phyloP scores from a whole-genome alignment of 2,888 invertebrate species.

The Enchytraeus crypticus region DNA sequence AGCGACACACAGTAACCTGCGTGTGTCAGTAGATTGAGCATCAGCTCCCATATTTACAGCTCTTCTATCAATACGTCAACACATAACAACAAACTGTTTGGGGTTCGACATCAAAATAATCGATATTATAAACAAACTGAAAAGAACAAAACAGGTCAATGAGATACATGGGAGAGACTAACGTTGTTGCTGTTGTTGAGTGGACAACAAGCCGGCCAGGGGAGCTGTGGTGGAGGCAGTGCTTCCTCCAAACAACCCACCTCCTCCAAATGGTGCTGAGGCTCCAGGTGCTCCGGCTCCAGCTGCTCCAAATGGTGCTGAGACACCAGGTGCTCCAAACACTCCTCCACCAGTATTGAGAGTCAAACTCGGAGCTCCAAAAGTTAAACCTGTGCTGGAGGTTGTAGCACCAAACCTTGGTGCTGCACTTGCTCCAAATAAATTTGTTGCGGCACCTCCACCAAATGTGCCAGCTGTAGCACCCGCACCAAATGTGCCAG shows the following conservation, averaged over 20 bases:
- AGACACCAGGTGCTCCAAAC: slow-evolving; percentile 8
- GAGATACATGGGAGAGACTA: too few relatives aligned
- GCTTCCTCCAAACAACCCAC: not conserved
- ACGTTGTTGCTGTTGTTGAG: too few relatives aligned
- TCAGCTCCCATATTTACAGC: too few relatives aligned
- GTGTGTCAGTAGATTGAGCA: too few relatives aligned
- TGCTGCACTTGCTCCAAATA: slow-evolving; percentile 11
- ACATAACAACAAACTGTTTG: too few relatives aligned
- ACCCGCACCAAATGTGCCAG: slow-evolving; percentile 8
- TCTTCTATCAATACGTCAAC: too few relatives aligned
- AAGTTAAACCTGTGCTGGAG: slow-evolving; percentile 1
- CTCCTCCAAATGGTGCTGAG: too few relatives aligned
- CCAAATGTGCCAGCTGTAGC: not conserved
- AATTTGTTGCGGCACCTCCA: not conserved
- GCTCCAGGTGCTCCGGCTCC: not conserved
- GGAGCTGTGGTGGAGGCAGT: not conserved
- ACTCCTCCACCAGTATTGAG: slow-evolving; percentile 1
- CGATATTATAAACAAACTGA: too few relatives aligned
- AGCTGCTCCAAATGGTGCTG: not conserved
- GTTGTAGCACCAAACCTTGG: not conserved
- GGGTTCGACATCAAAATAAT: too few relatives aligned
- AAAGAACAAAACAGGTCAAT: too few relatives aligned
- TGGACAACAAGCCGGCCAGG: not conserved
- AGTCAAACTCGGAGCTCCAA: slow-evolving; percentile 8
- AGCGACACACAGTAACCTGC: too few relatives aligned